These are phyloP conservation scores for Ictidomys tridecemlineatus DNA, from an alignment of 2,113 vertebrate species.

Conservation along the genomic window DNA sequence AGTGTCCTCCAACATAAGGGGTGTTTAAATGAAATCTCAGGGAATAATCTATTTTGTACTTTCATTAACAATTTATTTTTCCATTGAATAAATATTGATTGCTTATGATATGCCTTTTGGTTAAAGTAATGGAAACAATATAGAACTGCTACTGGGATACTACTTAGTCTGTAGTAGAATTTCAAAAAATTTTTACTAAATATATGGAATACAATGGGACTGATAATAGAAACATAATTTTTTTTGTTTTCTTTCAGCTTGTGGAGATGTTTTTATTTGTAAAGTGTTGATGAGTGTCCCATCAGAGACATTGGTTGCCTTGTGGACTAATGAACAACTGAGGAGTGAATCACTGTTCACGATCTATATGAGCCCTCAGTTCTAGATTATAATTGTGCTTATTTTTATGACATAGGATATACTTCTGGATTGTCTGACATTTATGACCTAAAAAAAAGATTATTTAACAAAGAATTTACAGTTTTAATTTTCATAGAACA, in stretches of 20 bases:
- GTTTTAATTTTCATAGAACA: conserved; percentile 51
- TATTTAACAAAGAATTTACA: neutral
- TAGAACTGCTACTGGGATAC: neutral
- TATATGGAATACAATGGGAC: neutral
- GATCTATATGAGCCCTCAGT: neutral
- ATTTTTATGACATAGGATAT: conserved; percentile 66
- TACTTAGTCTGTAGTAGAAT: neutral
- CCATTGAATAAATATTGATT: neutral
- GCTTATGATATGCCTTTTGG: neutral
- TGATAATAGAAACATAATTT: conserved; percentile 34
- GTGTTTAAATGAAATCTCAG: neutral
- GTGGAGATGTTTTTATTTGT: conserved; percentile 34
- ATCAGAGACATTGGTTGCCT: conserved; percentile 29
- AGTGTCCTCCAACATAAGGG: neutral
- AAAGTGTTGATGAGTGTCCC: neutral
- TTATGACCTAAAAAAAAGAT: conserved; percentile 58
- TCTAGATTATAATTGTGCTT: neutral
- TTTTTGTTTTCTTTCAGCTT: neutral
- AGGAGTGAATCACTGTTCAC: conserved; percentile 18
- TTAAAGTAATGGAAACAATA: conserved; percentile 44
- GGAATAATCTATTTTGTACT: neutral
- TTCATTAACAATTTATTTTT: neutral
- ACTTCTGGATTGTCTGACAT: conserved; percentile 42
- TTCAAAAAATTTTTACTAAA: neutral
- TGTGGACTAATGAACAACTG: conserved; percentile 33